Evolutionary conservation across 1,140 invertebrate species (phyloP), one percentile per base, ranked within the genome.

Genomic region (Drosophila ambigua): DNA sequence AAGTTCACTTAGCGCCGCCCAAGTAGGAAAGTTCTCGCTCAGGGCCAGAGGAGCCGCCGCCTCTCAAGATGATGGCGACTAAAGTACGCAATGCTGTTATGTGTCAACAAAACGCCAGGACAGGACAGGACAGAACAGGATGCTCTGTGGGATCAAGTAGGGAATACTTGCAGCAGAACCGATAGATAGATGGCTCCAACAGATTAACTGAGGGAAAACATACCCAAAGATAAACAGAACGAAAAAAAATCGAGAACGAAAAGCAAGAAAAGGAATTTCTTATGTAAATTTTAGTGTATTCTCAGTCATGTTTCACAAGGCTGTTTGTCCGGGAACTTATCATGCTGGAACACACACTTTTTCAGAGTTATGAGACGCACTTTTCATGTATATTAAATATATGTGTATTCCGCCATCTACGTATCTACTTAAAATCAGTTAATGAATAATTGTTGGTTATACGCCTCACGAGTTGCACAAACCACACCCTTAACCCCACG

Each of bases 71-170:
- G 52, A 58, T 71, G 52, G 52, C 53, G 69, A 44, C 67, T 49
- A 69, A 71, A 71, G 67, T 69, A 71, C 67, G 68, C 60, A 74
- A 45, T 72, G 65, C 41, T 84, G 77, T 81, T 75, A 63, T 72
- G 75, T 80, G 80, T 84, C 80, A 85, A 85, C 80, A 85, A 57
- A 45, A 39, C 35, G 35, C 35, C 35, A 5, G 11, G 35, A 13
- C 35, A 35, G 31, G 31, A 31, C 31, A 2, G 31, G 31, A 9
- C 31, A 35, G 35, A 11, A 39, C 35, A 39, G 35, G 11, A 39
- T 39, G 7, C 35, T 48, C 35, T 48, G 64, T 4, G 65, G 62
- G 63, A 52, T 67, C 60, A 67, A 77, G 61, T 76, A 24, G 63
- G 49, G 76, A 84, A 84, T 79, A 2, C 26, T 28, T 7, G 62